A percentile compares a stretch with the other conserved stretches of the same genome.
phyloP scores from a whole-genome alignment of 2,113 vertebrate species.

The Merops nubicus region DNA sequence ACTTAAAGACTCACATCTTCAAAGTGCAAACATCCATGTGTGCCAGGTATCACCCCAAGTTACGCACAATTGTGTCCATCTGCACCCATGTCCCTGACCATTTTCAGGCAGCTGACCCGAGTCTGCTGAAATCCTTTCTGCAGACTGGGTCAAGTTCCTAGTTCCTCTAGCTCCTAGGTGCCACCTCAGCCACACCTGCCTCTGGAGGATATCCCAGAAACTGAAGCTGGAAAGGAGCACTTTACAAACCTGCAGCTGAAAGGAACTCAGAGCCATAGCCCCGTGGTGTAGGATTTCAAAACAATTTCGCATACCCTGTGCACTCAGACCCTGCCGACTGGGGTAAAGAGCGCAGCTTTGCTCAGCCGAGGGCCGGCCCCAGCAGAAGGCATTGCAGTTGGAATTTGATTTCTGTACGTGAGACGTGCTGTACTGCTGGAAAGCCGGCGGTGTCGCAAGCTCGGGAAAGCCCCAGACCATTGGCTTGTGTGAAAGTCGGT shows the following conservation, averaged over 20 bases:
- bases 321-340: not conserved
- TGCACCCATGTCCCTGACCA: rapidly evolving
- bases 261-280: not conserved
- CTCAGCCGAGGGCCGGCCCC: constrained; percentile 12
- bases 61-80: not conserved
- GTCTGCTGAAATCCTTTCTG: not conserved
- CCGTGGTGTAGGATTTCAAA: not conserved
- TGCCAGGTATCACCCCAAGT: not conserved
- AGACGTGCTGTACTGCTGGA: not conserved
- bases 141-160: not conserved
- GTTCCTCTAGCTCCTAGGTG: not conserved
- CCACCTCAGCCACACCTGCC: not conserved
- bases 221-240: not conserved
- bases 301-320: rapidly evolving
- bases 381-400: constrained; percentile 38
- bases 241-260: not conserved
- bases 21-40: not conserved
- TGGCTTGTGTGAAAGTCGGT: constrained; percentile 31
- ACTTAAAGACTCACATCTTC: not conserved
- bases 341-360: not conserved
- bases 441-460: constrained; percentile 51
- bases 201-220: not conserved
- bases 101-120: not conserved
- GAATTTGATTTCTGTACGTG: constrained; percentile 57
- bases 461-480: constrained; percentile 27